A percentile compares a stretch with the other conserved stretches of the same genome.
Evolutionary conservation across 2,888 invertebrate genomes (phyloP).

Genomic region (Lochmaea crataegi): DNA sequence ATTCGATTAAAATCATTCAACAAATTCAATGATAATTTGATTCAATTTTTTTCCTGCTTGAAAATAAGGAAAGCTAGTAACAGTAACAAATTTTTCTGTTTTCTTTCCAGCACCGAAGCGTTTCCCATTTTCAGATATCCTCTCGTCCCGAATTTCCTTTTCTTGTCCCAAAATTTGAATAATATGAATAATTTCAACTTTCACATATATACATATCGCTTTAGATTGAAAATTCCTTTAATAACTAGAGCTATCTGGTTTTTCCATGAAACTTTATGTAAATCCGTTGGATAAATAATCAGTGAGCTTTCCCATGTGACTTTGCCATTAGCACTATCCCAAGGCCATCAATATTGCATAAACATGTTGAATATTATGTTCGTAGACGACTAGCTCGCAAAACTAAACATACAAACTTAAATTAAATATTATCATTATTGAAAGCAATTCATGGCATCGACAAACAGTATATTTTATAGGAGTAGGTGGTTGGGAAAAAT

Average conservation of each 20-base stretch:
- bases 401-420: background rate
- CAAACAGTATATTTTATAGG: no score
- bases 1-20: no score
- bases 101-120: background rate
- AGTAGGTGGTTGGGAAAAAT: no score
- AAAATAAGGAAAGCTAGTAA: no score
- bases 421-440: background rate
- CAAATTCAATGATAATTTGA: no score
- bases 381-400: background rate
- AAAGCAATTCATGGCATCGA: no score
- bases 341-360: slow-evolving; percentile 40
- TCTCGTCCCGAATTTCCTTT: background rate
- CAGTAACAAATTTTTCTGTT: no score
- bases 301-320: slow-evolving; percentile 36
- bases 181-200: slow-evolving; percentile 39
- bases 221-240: slow-evolving; percentile 34
- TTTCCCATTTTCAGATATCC: background rate
- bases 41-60: no score
- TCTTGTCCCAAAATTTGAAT: slow-evolving; percentile 8
- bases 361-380: slow-evolving; percentile 34
- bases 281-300: slow-evolving; percentile 42
- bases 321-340: slow-evolving; percentile 37
- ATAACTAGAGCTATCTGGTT: slow-evolving; percentile 39
- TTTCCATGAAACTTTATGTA: slow-evolving; percentile 41
- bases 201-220: slow-evolving; percentile 26